phyloP scores from a whole-genome alignment of 37 sponge, comb jelly and placozoan genomes.

The Oscarella lobularis region DNA sequence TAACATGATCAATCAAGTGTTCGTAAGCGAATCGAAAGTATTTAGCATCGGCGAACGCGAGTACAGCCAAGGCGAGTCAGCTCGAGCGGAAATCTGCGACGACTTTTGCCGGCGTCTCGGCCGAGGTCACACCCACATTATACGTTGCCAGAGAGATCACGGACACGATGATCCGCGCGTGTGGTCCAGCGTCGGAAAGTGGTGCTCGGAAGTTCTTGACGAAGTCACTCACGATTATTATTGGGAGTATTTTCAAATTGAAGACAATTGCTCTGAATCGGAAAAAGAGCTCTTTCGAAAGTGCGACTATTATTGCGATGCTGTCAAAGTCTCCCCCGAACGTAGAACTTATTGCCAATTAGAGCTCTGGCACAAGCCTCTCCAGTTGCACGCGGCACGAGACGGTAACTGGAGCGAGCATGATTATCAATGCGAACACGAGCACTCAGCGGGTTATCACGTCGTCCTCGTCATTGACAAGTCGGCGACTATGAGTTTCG shows the following conservation, averaged over 20 bases:
- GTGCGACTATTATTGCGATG: background rate
- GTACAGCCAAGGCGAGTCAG: constrained; percentile 16
- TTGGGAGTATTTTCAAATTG: background rate
- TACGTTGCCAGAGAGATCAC: background rate
- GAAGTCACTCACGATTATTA: background rate
- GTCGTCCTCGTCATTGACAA: background rate
- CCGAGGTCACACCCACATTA: constrained; percentile 2
- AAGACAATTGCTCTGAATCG: background rate
- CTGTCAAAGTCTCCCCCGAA: background rate
- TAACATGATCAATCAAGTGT: background rate
- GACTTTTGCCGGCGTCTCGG: background rate
- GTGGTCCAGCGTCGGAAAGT: background rate
- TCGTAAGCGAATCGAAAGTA: background rate
- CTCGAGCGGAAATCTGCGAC: constrained; percentile 1
- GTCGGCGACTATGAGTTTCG: background rate
- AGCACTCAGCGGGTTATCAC: background rate
- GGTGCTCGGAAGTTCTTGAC: background rate
- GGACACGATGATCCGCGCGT: background rate
- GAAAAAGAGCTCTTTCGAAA: background rate
- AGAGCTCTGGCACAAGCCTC: background rate
- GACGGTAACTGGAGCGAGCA: background rate
- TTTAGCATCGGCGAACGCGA: constrained; percentile 1
- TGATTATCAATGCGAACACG: background rate
- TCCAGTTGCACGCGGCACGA: background rate
- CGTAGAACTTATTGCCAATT: background rate